These are phyloP conservation scores for Okamejei kenojei DNA, from an alignment of 2,797 vertebrate species.

Conservation along the genomic window DNA sequence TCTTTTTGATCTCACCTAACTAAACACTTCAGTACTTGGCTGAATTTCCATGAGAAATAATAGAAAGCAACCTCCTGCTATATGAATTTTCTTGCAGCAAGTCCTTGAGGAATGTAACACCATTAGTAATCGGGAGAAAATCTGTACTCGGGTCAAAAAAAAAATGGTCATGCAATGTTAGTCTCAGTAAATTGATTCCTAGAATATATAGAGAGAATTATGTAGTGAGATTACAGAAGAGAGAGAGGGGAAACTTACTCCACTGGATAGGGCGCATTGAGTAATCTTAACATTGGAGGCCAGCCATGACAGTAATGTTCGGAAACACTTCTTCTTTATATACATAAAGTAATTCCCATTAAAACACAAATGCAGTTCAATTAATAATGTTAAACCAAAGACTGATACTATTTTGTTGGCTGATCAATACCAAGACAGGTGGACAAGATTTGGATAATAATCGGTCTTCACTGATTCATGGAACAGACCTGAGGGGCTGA, in stretches of 20 bases:
- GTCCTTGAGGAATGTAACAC: no score
- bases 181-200: no score
- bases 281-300: not conserved
- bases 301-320: not conserved
- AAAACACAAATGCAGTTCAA: not conserved
- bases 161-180: no score
- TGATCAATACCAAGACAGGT: no score
- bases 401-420: not conserved
- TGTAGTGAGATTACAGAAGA: not conserved
- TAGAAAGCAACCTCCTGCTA: no score
- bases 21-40: no score
- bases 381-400: not conserved
- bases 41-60: no score
- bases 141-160: no score
- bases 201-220: no score
- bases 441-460: not conserved
- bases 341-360: not conserved
- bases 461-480: not conserved
- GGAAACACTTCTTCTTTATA: not conserved
- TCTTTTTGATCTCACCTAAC: no score
- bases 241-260: not conserved
- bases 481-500: not conserved
- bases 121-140: no score
- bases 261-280: not conserved
- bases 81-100: no score